Evolutionary conservation across 2,113 vertebrate genomes (phyloP).

Genomic region (Pachycephala philippinensis): DNA sequence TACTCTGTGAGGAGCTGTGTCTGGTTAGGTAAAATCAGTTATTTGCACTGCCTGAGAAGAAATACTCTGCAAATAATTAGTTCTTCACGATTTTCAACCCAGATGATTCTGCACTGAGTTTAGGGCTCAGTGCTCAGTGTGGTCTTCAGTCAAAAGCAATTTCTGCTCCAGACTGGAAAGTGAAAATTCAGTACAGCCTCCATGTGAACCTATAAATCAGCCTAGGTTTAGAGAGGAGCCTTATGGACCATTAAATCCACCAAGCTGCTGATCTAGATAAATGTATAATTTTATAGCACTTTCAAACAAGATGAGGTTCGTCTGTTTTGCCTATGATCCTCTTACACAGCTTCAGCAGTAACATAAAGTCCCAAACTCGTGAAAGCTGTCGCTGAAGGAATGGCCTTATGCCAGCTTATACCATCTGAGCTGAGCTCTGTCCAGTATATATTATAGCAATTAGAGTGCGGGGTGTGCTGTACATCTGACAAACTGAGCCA

Average conservation of each 20-base stretch:
- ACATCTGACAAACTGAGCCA: slow-evolving; percentile 48
- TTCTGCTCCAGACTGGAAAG: background rate
- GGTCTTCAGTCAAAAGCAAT: background rate
- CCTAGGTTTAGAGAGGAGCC: background rate
- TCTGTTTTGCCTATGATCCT: background rate
- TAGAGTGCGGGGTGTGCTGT: background rate
- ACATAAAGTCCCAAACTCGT: background rate
- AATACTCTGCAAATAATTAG: background rate
- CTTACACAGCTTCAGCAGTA: background rate
- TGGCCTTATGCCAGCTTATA: background rate
- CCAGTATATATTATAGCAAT: slow-evolving; percentile 27
- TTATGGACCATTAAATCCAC: background rate
- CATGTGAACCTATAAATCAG: background rate
- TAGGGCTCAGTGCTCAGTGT: background rate
- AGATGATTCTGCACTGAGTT: background rate
- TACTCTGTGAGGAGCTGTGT: background rate
- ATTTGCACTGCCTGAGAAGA: background rate
- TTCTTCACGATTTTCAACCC: background rate
- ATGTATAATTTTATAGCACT: slow-evolving; percentile 7
- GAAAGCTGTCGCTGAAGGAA: background rate
- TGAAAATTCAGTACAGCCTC: background rate
- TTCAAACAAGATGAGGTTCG: background rate
- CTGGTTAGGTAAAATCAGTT: background rate
- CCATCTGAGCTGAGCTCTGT: background rate
- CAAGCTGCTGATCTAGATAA: background rate